phyloP scores from a whole-genome alignment of 2,113 vertebrate genomes.

The Mastomys natalensis region DNA sequence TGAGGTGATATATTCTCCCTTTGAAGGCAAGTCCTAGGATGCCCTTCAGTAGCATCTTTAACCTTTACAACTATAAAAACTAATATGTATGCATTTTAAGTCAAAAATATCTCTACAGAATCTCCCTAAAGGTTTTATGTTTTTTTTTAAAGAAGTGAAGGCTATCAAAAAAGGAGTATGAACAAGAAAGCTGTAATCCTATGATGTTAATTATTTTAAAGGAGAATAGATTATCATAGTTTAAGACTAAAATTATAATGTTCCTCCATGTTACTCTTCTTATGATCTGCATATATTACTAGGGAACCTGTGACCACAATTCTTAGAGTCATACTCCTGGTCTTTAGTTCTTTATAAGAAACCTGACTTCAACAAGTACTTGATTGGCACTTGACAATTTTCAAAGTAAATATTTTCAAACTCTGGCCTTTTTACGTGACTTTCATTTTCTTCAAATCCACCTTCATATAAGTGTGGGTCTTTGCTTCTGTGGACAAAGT shows the following conservation, averaged over 20 bases:
- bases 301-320: slow-evolving; percentile 8
- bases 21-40: background rate
- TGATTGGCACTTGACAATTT: slow-evolving; percentile 63
- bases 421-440: slow-evolving; percentile 47
- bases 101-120: slow-evolving; percentile 53
- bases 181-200: slow-evolving; percentile 51
- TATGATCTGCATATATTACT: slow-evolving; percentile 66
- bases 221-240: slow-evolving; percentile 74
- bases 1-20: background rate
- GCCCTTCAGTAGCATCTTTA: background rate
- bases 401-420: slow-evolving; percentile 54
- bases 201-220: slow-evolving; percentile 69
- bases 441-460: slow-evolving; percentile 44
- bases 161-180: slow-evolving; percentile 51
- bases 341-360: slow-evolving; percentile 34
- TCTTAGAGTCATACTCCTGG: slow-evolving; percentile 16
- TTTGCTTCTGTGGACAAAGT: background rate
- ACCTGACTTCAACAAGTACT: slow-evolving; percentile 48
- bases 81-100: slow-evolving; percentile 33
- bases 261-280: slow-evolving; percentile 50
- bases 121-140: background rate
- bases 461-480: background rate
- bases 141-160: slow-evolving; percentile 30
- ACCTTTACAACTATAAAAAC: slow-evolving; percentile 44
- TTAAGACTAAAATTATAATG: slow-evolving; percentile 72